Evolutionary conservation across 2,797 vertebrate genomes (phyloP).

Genomic region (Lateolabrax maculatus): DNA sequence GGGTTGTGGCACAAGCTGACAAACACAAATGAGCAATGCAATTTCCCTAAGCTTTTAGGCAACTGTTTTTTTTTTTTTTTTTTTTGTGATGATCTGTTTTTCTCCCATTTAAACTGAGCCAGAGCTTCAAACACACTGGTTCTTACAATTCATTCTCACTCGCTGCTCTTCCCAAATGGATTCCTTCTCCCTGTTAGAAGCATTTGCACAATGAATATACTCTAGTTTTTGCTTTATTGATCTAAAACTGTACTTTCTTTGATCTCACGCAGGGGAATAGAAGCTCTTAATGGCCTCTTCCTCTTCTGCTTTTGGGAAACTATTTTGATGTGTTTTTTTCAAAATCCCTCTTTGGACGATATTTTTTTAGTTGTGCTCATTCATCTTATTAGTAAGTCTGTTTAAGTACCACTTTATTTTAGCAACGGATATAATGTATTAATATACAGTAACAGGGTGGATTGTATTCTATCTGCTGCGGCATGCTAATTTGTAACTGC

Average conservation of each 20-base stretch:
- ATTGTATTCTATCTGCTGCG: neutral
- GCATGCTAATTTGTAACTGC: neutral
- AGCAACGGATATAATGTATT: neutral
- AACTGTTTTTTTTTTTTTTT: constrained; percentile 30
- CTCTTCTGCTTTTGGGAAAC: constrained; percentile 35
- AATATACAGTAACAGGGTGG: neutral
- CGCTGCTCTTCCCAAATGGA: constrained; percentile 5
- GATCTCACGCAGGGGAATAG: constrained; percentile 30
- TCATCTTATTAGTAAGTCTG: neutral
- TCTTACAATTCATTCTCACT: constrained; percentile 20
- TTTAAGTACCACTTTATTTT: neutral
- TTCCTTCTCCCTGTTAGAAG: constrained; percentile 9
- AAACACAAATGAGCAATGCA: constrained; percentile 49
- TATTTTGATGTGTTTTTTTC: constrained; percentile 22
- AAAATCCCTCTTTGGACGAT: neutral
- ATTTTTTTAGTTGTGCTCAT: constrained; percentile 26
- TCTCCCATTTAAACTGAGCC: constrained; percentile 9
- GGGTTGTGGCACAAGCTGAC: constrained; percentile 50
- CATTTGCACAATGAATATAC: constrained; percentile 46
- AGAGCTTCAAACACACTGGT: neutral
- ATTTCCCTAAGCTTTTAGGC: constrained; percentile 15
- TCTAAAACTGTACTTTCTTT: constrained; percentile 56
- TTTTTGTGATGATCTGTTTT: too few species aligned
- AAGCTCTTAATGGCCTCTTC: constrained; percentile 25
- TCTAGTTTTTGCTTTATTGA: constrained; percentile 35